Conservation (phyloP, 2,888 invertebrate genomes). For the Melipona beecheii region DNA sequence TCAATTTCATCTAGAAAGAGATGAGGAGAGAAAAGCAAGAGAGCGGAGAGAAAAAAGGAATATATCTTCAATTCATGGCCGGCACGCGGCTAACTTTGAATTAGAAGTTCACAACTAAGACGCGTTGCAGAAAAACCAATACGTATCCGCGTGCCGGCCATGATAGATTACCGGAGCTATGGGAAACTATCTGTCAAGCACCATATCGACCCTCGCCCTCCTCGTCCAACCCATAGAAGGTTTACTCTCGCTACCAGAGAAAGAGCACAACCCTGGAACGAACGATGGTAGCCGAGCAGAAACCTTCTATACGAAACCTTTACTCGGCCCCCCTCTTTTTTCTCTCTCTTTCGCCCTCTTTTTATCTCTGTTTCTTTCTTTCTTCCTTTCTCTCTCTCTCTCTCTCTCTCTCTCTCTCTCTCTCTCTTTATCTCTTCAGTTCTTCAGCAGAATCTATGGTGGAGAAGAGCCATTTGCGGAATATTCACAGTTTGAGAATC, state of each 20-base stretch:
- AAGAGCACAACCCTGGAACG: no score
- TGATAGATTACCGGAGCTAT: slow-evolving; percentile 84
- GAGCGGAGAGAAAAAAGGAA: slow-evolving; percentile 43
- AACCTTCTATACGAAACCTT: slow-evolving; percentile 62
- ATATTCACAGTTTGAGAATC: slow-evolving; percentile 38
- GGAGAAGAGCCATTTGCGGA: no score
- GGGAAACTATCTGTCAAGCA: slow-evolving; percentile 84
- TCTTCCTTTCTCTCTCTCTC: neutral
- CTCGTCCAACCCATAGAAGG: slow-evolving; percentile 78
- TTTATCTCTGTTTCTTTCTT: neutral
- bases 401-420: neutral
- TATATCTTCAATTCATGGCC: slow-evolving; percentile 76
- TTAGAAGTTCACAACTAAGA: slow-evolving; percentile 75
- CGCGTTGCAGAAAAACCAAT: slow-evolving; percentile 82
- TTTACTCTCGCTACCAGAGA: slow-evolving; percentile 67
- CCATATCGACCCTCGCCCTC: slow-evolving; percentile 84
- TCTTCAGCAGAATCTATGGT: no score
- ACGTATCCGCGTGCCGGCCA: slow-evolving; percentile 82
- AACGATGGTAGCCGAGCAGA: no score
- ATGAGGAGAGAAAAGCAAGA: neutral
- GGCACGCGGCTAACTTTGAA: no score
- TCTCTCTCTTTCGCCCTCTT: slow-evolving; percentile 27
- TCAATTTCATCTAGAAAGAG: slow-evolving; percentile 8
- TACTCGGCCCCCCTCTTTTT: slow-evolving; percentile 52
- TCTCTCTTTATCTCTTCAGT: slow-evolving; percentile 25